Conservation (phyloP, 2,113 vertebrate species). For the Bubo blakistoni region DNA sequence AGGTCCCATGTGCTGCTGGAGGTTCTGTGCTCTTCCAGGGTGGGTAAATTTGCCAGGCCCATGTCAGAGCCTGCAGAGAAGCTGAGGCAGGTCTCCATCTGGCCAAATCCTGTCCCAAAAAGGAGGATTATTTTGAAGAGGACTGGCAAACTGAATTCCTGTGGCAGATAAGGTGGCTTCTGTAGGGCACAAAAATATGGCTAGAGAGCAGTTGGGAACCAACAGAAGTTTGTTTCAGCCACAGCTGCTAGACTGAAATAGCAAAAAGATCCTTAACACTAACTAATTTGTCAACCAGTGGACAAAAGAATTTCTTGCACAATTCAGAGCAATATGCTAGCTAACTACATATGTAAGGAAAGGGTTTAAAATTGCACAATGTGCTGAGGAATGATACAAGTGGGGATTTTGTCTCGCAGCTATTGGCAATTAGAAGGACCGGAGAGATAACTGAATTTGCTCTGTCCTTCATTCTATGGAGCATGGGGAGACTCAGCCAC, state of each 20-base stretch:
- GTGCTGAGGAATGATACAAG: neutral
- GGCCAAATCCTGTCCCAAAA: neutral
- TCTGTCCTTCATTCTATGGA: neutral
- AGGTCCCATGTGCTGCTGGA: neutral
- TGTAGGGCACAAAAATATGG: neutral
- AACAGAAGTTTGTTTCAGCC: neutral
- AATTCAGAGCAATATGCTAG: neutral
- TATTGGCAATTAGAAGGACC: neutral
- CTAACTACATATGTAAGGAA: neutral
- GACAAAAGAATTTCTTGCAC: neutral
- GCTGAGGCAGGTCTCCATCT: neutral
- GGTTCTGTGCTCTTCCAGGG: neutral
- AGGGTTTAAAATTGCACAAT: neutral
- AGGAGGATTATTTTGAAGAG: neutral
- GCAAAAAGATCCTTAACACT: neutral
- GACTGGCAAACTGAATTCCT: neutral
- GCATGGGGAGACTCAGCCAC: neutral
- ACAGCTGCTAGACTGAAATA: neutral
- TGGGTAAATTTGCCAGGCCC: neutral
- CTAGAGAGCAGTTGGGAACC: neutral
- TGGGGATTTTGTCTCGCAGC: neutral
- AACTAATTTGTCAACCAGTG: neutral
- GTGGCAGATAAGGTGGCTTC: neutral
- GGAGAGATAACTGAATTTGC: neutral
- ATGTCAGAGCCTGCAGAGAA: neutral